Evolutionary conservation across 2,113 vertebrate genomes (phyloP).

Genomic region (Notothenia coriiceps): DNA sequence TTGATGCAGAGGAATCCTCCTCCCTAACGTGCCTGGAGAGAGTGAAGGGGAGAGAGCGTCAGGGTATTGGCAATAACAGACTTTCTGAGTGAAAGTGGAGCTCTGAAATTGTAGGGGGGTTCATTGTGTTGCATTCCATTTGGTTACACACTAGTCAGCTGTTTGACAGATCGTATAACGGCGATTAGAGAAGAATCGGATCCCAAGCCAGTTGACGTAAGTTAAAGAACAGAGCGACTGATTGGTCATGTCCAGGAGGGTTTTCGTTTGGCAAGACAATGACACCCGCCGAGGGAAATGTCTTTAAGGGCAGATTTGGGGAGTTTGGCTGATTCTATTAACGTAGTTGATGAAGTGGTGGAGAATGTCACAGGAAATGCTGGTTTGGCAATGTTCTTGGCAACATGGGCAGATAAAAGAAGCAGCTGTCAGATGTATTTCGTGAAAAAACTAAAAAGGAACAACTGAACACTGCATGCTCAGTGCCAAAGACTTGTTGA

Average conservation of each 20-base stretch:
- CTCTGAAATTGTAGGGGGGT: constrained; percentile 23
- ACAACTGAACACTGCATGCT: background rate
- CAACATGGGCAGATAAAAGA: background rate
- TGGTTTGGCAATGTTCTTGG: background rate
- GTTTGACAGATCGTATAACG: constrained; percentile 7
- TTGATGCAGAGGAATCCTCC: constrained; percentile 42
- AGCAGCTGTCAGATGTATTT: background rate
- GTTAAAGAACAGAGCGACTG: background rate
- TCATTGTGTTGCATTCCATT: constrained; percentile 33
- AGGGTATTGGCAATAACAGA: constrained; percentile 47
- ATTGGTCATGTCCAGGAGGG: background rate
- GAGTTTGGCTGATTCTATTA: background rate
- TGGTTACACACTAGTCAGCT: constrained; percentile 4
- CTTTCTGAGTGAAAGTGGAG: constrained; percentile 2
- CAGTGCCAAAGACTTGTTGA: background rate
- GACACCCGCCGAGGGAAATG: background rate
- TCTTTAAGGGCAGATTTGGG: background rate
- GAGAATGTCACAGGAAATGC: background rate
- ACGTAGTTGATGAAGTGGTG: background rate
- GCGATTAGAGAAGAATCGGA: constrained; percentile 17
- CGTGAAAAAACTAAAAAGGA: background rate
- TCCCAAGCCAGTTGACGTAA: background rate
- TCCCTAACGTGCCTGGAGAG: constrained; percentile 20
- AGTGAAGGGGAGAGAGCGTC: constrained; percentile 16
- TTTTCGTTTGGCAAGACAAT: background rate